phyloP scores from a whole-genome alignment of 2,888 invertebrate genomes.

The Linnaemya tessellans region DNA sequence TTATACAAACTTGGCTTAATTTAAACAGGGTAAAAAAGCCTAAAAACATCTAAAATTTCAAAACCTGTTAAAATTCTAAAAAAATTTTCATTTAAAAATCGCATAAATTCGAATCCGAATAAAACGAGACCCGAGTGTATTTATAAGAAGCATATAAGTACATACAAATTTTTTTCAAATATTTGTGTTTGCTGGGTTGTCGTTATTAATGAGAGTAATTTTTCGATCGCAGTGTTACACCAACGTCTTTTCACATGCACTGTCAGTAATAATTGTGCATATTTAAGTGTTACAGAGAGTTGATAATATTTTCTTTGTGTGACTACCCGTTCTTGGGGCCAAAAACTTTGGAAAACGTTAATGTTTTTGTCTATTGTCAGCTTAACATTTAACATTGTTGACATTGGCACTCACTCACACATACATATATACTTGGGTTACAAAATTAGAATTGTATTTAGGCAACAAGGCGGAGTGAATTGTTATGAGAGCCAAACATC shows the following conservation, averaged over 20 bases:
- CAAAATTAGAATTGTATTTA: conserved; percentile 18
- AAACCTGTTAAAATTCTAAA: too few species aligned
- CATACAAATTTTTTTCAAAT: too few species aligned
- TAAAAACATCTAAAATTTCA: too few species aligned
- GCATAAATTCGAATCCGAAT: too few species aligned
- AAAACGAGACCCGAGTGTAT: too few species aligned
- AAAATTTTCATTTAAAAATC: too few species aligned
- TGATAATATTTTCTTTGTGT: conserved; percentile 7
- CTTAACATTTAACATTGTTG: conserved; percentile 54
- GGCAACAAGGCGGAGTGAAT: background rate
- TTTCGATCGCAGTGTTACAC: background rate
- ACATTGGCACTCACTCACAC: conserved; percentile 55
- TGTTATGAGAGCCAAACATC: background rate
- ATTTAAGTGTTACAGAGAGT: background rate
- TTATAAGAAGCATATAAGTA: too few species aligned
- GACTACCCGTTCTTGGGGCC: background rate
- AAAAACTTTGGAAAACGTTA: conserved; percentile 32
- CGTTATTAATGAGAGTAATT: background rate
- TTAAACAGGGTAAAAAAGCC: too few species aligned
- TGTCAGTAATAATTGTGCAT: conserved; percentile 29
- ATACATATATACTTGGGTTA: too few species aligned
- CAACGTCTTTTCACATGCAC: conserved; percentile 26
- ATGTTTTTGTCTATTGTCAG: conserved; percentile 14
- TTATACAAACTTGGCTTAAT: too few species aligned
- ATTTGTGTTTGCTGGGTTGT: too few species aligned